A percentile compares a stretch with the other conserved stretches of the same genome.
These are phyloP conservation scores for Eueremaeus valkanovi DNA, from an alignment of 2,888 invertebrate genomes.

Conservation along the genomic window DNA sequence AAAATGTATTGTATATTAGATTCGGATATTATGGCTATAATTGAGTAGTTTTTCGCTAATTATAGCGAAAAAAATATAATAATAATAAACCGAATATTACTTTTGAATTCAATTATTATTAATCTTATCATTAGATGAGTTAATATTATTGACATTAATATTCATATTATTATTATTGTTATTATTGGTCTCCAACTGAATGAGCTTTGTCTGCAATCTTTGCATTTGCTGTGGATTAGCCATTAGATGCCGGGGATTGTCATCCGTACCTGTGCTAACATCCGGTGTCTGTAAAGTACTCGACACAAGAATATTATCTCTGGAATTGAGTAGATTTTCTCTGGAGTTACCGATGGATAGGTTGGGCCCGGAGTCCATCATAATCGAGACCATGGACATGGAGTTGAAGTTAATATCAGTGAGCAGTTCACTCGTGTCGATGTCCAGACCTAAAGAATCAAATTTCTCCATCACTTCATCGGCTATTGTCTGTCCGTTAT, in stretches of 20 bases:
- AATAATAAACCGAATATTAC: too few species aligned
- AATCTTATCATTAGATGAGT: not conserved
- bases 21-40: too few species aligned
- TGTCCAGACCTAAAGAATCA: constrained; percentile 46
- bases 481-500: constrained; percentile 24
- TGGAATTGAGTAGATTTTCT: not conserved
- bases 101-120: not conserved
- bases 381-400: constrained; percentile 32
- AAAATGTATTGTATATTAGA: too few species aligned
- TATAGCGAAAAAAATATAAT: too few species aligned
- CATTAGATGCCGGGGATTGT: not conserved
- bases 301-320: not conserved
- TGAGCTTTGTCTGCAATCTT: not conserved
- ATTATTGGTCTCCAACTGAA: constrained; percentile 1
- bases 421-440: constrained; percentile 45
- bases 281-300: constrained; percentile 6
- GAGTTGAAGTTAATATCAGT: constrained; percentile 39
- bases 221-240: constrained; percentile 14
- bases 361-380: constrained; percentile 40
- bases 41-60: too few species aligned
- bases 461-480: constrained; percentile 45
- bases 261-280: not conserved
- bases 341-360: not conserved
- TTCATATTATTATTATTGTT: not conserved
- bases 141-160: not conserved